Evolutionary conservation across 2,888 invertebrate species (phyloP).

Genomic region (Thereva unica): DNA sequence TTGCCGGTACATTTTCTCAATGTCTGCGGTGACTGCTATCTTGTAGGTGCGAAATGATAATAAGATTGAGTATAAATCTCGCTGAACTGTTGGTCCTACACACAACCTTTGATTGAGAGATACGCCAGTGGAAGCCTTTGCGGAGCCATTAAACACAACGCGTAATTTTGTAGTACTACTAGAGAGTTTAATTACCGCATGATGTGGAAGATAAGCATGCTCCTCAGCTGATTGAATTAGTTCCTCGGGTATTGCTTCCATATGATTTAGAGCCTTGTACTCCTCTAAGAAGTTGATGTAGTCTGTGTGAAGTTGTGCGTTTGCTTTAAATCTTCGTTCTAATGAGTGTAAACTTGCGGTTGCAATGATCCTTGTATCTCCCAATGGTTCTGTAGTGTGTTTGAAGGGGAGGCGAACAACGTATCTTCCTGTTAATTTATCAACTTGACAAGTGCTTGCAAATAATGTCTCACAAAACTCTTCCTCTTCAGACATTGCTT

Average conservation of each 20-base stretch:
- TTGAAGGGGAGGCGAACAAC: conserved; percentile 9
- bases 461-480: too few relatives aligned
- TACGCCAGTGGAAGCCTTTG: conserved; percentile 36
- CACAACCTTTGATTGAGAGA: conserved; percentile 42
- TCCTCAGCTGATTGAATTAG: neutral
- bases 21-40: conserved; percentile 11
- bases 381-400: neutral
- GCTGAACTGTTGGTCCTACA: too few relatives aligned
- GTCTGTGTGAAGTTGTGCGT: neutral
- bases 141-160: conserved; percentile 46
- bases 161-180: conserved; percentile 44
- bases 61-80: conserved; percentile 37
- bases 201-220: conserved; percentile 3
- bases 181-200: conserved; percentile 26
- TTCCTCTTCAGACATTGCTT: too few relatives aligned
- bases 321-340: neutral
- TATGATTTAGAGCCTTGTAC: neutral
- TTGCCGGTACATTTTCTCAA: conserved; percentile 33
- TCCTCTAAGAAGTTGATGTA: conserved; percentile 5
- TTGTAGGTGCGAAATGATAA: neutral
- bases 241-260: neutral
- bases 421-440: too few relatives aligned
- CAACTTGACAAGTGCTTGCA: too few relatives aligned
- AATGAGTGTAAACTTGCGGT: neutral
- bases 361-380: neutral